Conservation (phyloP, 2,797 vertebrate species). For the Argentina silus region DNA sequence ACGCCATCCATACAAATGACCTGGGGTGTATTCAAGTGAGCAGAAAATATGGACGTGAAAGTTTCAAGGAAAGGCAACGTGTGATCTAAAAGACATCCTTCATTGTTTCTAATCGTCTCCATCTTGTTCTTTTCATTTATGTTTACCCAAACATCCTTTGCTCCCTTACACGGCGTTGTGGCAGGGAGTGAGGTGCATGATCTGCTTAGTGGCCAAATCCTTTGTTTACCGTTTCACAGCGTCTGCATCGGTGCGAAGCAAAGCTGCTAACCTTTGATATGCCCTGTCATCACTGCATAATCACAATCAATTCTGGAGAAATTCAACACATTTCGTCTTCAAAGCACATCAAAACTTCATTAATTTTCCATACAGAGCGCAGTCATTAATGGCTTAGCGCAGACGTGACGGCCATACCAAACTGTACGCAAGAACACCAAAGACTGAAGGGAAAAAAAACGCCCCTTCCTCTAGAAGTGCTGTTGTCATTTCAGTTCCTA, state of each 20-base stretch:
- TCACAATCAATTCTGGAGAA: conserved; percentile 62
- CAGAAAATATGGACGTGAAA: too few relatives aligned
- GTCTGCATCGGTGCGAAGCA: conserved; percentile 41
- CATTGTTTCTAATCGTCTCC: too few relatives aligned
- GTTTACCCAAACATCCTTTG: neutral
- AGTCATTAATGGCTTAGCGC: conserved; percentile 47
- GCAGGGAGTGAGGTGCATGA: conserved; percentile 27
- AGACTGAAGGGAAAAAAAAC: conserved; percentile 9
- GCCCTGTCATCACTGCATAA: conserved; percentile 56
- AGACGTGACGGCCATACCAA: conserved; percentile 53
- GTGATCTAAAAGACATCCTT: too few relatives aligned
- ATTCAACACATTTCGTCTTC: conserved; percentile 52
- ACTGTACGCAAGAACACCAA: conserved; percentile 26
- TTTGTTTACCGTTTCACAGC: conserved; percentile 56
- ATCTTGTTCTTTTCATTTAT: neutral
- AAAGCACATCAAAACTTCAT: conserved; percentile 68
- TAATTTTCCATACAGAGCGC: conserved; percentile 57
- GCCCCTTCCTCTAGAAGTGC: neutral
- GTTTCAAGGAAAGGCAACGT: too few relatives aligned
- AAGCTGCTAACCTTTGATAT: conserved; percentile 63
- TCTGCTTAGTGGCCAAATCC: conserved; percentile 41
- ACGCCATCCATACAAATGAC: neutral
- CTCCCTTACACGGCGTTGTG: neutral
- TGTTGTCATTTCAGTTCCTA: neutral
- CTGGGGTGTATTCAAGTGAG: too few relatives aligned